Evolutionary conservation across 1,140 invertebrate species (phyloP), one percentile per base, ranked within the genome.

Genomic region (Helicoverpa zea): DNA sequence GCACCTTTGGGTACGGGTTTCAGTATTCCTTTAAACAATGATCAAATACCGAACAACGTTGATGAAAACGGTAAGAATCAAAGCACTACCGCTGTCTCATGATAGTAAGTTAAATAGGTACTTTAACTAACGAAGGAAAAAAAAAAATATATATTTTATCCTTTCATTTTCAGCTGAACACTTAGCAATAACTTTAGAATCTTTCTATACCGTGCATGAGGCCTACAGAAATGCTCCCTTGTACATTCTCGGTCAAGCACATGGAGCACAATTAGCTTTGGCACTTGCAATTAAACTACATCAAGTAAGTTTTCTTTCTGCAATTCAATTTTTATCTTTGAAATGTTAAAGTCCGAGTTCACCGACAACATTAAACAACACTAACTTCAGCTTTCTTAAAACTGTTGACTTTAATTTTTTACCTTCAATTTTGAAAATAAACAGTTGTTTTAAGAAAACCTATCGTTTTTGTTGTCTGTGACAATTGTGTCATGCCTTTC

Each of bases 1-100:
- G 96, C 96, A 84, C 97, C 97, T 9, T 95, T 97, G n/a, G 97
- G 97, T 2, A 95, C 96, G 51, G 97, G 97, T 2, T 97, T 96
- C 87, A 97, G 97, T 87, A 97, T 96, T 86, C 95, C 96, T 0
- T 64, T 76, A 23, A 66, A 81, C 12, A 95, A 96, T 0, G 95
- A 95, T 78, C 30, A 92, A 78, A 91, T 58, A 79, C 90, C 82
- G 68, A 95, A 47, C 87, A 95, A 82, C 90, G 90, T 88, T 87
- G 95, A 82, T 85, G 96, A 94, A 84, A 97, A 97, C 74, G 83
- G 91, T 78, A 95, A 96, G 89, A 68, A 61, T 16, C 14, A 47
- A 35, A 23, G 11, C 5, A 43, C 35, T 9, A 7, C 23, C 0
- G 23, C 23, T 23, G 23, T 23, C 23, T 23, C 23, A 2, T 2